Conservation (phyloP, 1,140 invertebrate genomes). For the Piezodorus guildinii region DNA sequence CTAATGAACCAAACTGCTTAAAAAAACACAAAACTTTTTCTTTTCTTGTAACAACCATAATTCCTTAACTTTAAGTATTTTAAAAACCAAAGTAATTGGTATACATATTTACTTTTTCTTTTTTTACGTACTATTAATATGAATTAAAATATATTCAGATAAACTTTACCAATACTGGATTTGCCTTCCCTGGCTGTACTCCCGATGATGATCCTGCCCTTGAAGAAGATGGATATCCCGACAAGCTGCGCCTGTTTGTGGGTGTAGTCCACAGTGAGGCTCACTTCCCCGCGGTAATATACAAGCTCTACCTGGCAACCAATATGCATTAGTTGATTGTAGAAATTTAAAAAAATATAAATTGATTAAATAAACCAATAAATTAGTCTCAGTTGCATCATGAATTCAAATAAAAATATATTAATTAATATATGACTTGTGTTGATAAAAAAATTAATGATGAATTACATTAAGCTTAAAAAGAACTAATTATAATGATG, state of each 20-base stretch:
- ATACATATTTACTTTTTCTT: too few species aligned
- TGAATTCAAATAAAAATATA: too few species aligned
- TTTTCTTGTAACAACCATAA: too few species aligned
- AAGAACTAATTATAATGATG: too few species aligned
- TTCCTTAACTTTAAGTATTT: too few species aligned
- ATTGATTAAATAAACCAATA: background rate
- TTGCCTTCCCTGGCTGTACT: conserved; percentile 44
- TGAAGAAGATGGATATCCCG: conserved; percentile 41
- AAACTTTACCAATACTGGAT: conserved; percentile 39
- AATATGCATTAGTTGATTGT: background rate
- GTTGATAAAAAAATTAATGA: too few species aligned
- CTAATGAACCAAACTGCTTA: too few species aligned
- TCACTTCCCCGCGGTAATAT: conserved; percentile 59
- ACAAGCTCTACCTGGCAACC: conserved; percentile 50
- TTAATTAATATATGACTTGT: too few species aligned
- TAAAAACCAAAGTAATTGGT: too few species aligned
- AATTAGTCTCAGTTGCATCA: background rate
- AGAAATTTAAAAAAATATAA: background rate
- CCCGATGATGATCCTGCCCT: conserved; percentile 54
- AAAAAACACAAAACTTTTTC: too few species aligned
- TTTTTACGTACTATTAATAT: too few species aligned
- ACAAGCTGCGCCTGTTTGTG: conserved; percentile 54
- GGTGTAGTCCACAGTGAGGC: conserved; percentile 58
- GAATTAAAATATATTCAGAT: background rate
- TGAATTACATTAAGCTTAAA: too few species aligned